Percentiles rank a stretch among this genome's conserved stretches.
phyloP scores from a whole-genome alignment of 2,888 invertebrate species.

The Mythimna loreyi region DNA sequence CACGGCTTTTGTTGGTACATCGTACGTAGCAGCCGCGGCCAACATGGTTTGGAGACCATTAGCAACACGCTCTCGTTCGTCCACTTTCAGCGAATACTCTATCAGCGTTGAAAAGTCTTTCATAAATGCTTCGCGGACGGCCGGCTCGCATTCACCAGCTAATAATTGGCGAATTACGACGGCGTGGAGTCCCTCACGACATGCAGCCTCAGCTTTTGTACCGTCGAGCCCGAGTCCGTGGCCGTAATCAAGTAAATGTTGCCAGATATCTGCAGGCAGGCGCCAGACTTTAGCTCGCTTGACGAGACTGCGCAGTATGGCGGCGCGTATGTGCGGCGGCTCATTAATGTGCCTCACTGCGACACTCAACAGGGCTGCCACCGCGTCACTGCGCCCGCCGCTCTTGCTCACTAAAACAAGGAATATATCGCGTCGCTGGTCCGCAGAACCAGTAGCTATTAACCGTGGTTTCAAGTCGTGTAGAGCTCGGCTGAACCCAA shows the following conservation, averaged over 20 bases:
- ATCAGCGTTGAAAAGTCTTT: constrained; percentile 71
- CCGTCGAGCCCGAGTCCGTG: constrained; percentile 79
- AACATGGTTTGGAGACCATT: constrained; percentile 64
- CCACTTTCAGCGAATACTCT: constrained; percentile 70
- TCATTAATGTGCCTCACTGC: constrained; percentile 74
- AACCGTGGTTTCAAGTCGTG: constrained; percentile 74
- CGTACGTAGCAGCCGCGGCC: constrained; percentile 54
- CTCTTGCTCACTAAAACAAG: constrained; percentile 82
- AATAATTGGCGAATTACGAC: constrained; percentile 76
- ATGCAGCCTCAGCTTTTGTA: constrained; percentile 66
- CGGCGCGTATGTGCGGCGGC: constrained; percentile 75
- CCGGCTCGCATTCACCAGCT: constrained; percentile 51
- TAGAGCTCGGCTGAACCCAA: constrained; percentile 74
- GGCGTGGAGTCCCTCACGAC: constrained; percentile 79
- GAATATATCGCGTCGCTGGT: constrained; percentile 78
- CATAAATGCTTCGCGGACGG: constrained; percentile 69
- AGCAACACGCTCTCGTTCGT: constrained; percentile 68
- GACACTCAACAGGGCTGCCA: constrained; percentile 73
- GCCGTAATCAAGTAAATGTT: constrained; percentile 71
- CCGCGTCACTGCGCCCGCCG: constrained; percentile 72
- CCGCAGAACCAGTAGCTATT: constrained; percentile 68
- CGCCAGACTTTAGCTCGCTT: constrained; percentile 79
- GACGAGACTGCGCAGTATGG: constrained; percentile 78
- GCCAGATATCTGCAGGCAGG: constrained; percentile 73
- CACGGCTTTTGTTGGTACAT: constrained; percentile 46